Percentiles rank a stretch among this genome's conserved stretches.
phyloP scores from a whole-genome alignment of 37 sponge, comb jelly and placozoan genomes.

The Lycopodina hypogea region DNA sequence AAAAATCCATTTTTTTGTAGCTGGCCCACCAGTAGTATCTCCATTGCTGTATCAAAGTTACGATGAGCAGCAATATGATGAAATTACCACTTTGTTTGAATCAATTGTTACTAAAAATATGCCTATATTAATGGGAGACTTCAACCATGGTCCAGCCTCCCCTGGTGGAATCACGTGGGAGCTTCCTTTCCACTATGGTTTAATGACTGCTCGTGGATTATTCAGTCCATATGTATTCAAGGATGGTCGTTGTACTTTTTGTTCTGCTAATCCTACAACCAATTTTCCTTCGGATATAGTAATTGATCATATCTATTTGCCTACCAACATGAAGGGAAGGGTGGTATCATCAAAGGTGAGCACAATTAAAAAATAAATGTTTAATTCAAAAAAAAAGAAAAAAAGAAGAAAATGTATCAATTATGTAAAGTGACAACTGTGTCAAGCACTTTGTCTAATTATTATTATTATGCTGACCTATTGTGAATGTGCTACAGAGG shows the following conservation, averaged over 20 bases:
- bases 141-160: conserved; percentile 26
- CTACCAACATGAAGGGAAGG: conserved; percentile 7
- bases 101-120: background rate
- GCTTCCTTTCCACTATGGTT: conserved; percentile 17
- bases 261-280: background rate
- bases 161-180: background rate
- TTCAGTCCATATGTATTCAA: conserved; percentile 13
- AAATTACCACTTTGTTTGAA: background rate
- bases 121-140: conserved; percentile 26
- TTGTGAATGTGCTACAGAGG: background rate
- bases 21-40: conserved; percentile 19
- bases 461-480: background rate
- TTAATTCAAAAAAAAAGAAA: too few relatives aligned
- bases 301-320: conserved; percentile 18
- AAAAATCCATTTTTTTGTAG: background rate
- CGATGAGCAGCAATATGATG: conserved; percentile 21
- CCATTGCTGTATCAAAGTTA: conserved; percentile 17
- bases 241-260: conserved; percentile 20
- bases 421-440: too few relatives aligned
- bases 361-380: too few relatives aligned
- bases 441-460: background rate
- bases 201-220: conserved; percentile 16
- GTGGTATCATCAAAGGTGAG: conserved; percentile 1
- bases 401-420: too few relatives aligned
- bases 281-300: background rate